phyloP scores from a whole-genome alignment of 2,113 vertebrate genomes.

The Thinocorus orbignyianus region DNA sequence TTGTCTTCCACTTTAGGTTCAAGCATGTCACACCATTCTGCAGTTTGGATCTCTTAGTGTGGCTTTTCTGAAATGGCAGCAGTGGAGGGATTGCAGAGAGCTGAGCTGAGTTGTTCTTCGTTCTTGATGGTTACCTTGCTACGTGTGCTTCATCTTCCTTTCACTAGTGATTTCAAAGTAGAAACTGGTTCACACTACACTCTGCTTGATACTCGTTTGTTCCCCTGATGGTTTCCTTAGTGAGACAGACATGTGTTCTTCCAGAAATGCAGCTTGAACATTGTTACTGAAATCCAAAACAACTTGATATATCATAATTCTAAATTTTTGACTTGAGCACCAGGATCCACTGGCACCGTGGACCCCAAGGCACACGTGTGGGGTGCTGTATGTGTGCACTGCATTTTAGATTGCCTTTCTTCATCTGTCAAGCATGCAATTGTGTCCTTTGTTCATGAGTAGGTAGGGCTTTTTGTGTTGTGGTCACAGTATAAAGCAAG shows the following conservation, averaged over 20 bases:
- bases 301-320: rapidly evolving
- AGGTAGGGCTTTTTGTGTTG: background rate
- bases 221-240: background rate
- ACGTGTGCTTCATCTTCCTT: background rate
- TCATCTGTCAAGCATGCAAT: background rate
- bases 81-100: background rate
- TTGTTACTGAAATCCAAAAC: background rate
- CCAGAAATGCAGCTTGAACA: background rate
- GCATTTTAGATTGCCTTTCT: background rate
- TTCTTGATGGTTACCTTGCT: background rate
- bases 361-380: background rate
- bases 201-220: background rate
- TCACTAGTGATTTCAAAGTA: background rate
- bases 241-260: background rate
- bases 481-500: background rate
- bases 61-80: background rate
- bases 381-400: background rate
- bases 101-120: background rate
- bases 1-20: background rate
- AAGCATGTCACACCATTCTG: background rate
- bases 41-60: background rate
- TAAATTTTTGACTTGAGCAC: background rate
- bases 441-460: background rate
- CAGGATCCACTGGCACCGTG: rapidly evolving
- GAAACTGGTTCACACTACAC: background rate